Base-by-base conservation (phyloP, 2,888 invertebrate species). In the Brachypalpus laphriformis region DNA sequence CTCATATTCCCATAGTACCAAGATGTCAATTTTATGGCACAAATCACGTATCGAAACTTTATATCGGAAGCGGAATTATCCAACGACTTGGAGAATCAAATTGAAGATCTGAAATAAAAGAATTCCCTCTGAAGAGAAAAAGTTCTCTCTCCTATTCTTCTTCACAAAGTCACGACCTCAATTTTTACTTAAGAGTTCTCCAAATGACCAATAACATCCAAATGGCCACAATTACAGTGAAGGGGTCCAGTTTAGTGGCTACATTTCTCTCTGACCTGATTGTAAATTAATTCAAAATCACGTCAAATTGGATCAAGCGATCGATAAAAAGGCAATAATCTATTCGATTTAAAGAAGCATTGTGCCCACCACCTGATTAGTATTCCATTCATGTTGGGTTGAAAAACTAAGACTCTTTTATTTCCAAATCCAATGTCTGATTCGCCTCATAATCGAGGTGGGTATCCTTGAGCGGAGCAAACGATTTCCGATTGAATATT, bases 251-350 rank as follows among this genome's bases (percentile, higher is more conserved):
- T 45, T 42, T 0, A 45, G 7, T 45, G 8, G 7, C 8, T 18
- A 18, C 8, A 45, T 45, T 20, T 9, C 3, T 20, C 11, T 9
- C 20, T 47, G 11, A 11, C 47, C 54, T 1, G 14, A 14, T 54
- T 28, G 9, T 7, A 54, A 28, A 54, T 54, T 31, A 54, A 54
- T 28, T 54, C 54, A 14, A 16, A 28, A 54, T 54, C 28, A 54
- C 28, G 11, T 25, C 14, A 9, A 28, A 54, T 9, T 14, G 28
- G 0, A 7, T 5, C 25, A 51, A 14, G 3, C 8, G 54, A 16
- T 28, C 28, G 14, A 16, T 28, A 1, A 6, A 28, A 28, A 16
- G 28, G 11, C 34, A 56, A 56, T 56, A 56, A 56, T 31, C 34
- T 6, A 14, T 16, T 34, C 18, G 11, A 16, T 56, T 56, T 31